Evolutionary conservation across 2,888 invertebrate species (phyloP), one percentile per base, ranked within the genome.

Genomic region (Drosophila borealis): DNA sequence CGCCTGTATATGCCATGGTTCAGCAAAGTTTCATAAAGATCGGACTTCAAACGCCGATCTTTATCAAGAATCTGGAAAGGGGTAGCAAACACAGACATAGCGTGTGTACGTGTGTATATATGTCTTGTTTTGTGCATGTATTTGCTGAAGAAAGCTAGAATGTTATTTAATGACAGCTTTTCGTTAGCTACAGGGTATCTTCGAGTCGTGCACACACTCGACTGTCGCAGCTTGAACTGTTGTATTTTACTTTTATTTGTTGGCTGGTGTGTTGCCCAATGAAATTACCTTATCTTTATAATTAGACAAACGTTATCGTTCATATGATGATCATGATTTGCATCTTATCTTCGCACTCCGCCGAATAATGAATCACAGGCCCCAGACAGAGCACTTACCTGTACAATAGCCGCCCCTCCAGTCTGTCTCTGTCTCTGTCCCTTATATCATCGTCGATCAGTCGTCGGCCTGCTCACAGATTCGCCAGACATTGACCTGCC

Each of bases 381-480:
- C n/a, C 50, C 48, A 64, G 53, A 44, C 64, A n/a, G 39, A 42
- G 51, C 51, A 39, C 39, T 42, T 21, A 25, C 56, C 49, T 50
- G 21, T 17, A 45, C 42, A 55, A 42, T 29, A 37, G 8, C 29
- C 39, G 29, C 17, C 64, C 50, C 11, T 41, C 17, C 44, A 45
- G 63, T 34, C 14, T 17, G 17, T 17, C 17, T 17, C 17, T 29
- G 25, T 29, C 25, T 29, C 29, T 29, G n/a, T 14, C 10, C 3
- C 62, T 76, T 76, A 76, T 76, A 76, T 72, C 76, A 76, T 76
- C 64, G 45, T 56, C 44, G 45, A 56, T 44, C 46, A 45, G 50
- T 21, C 45, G 39, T 14, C 50, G 36, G 29, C 39, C 67, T 61
- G 44, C 44, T 62, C 41, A 61, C 59, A 53, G 48, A 48, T 74